Percentiles rank a stretch among this genome's conserved stretches.
These are phyloP conservation scores for Octonoba sinensis DNA, from an alignment of 2,888 invertebrate species.

Conservation along the genomic window DNA sequence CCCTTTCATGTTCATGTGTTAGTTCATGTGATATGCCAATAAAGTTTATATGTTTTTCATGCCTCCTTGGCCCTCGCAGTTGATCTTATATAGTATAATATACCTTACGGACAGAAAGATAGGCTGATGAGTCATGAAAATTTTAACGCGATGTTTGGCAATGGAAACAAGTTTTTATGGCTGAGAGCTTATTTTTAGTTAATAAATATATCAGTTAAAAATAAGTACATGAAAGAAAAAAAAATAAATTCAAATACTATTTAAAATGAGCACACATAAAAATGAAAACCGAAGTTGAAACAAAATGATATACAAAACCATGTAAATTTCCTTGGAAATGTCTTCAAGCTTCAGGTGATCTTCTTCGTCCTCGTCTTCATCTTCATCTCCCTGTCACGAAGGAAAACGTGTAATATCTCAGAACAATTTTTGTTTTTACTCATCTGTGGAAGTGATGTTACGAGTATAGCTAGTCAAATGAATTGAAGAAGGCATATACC, in stretches of 20 bases:
- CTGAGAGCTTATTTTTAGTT: background rate
- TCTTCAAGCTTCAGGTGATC: slow-evolving; percentile 47
- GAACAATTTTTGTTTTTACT: slow-evolving; percentile 3
- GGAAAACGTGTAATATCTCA: slow-evolving; percentile 1
- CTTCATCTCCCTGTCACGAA: slow-evolving; percentile 43
- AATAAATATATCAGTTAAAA: background rate
- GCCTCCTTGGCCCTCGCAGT: too few relatives aligned
- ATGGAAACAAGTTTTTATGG: too few relatives aligned
- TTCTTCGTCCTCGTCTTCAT: slow-evolving; percentile 51
- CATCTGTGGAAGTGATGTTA: background rate
- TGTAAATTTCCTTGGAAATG: slow-evolving; percentile 52
- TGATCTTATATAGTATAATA: too few relatives aligned
- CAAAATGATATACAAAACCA: slow-evolving; percentile 29
- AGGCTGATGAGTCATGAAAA: too few relatives aligned
- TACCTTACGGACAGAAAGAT: too few relatives aligned
- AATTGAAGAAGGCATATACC: background rate
- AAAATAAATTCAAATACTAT: background rate
- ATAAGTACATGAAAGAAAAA: background rate
- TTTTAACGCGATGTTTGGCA: too few relatives aligned
- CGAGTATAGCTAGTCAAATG: background rate
- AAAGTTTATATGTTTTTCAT: too few relatives aligned
- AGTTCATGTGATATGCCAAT: too few relatives aligned
- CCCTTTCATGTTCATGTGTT: too few relatives aligned
- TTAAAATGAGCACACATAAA: background rate
- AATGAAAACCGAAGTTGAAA: background rate